Base-by-base conservation (phyloP, 1,140 invertebrate genomes). In the Drosophila tsacasi region DNA sequence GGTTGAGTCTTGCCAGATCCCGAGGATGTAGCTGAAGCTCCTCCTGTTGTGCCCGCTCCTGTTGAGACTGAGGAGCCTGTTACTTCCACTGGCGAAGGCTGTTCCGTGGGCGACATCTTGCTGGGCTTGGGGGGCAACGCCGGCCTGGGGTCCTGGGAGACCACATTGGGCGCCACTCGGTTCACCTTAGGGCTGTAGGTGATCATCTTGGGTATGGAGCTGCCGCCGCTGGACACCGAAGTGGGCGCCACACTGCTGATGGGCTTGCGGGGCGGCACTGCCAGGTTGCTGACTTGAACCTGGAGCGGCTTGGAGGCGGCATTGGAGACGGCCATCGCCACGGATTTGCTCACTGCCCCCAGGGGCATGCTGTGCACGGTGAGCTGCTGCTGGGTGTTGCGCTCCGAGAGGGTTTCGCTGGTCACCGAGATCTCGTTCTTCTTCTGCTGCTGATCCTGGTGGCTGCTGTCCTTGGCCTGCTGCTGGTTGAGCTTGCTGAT, bases 191-290 rank as follows among this genome's bases (percentile, higher is more conserved):
- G 92, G 40, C 85, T 93, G 76, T 96, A 84, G 95, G 96, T 79
- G 95, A 97, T 91, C 96, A 95, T 92, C 95, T 96, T 79, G 94
- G 93, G 96, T 95, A 92, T 96, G 93, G 84, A 67, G 49, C 84
- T 82, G 69, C 65, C 40, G 32, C 94, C 57, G 54, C 35, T 55
- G 81, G 95, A 95, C 76, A 96, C 94, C 60, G 95, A 95, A 78
- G 95, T 97, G 30, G 96, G 96, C 59, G 96, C 96, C 47, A 97
- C 96, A 93, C 96, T 97, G 81, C 96, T 97, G 60, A 97, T 96
- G 58, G 97, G 97, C 92, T 96, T 96, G 91, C 96, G 94, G 57
- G 94, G 94, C 1, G 92, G 94, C 60, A 93, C 92, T 2, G 81
- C 86, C 47, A 92, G 46, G 57, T 89, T 86, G 35, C 79, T 68